Base-by-base conservation (phyloP, 2,888 invertebrate species). In the Protonemura montana region DNA sequence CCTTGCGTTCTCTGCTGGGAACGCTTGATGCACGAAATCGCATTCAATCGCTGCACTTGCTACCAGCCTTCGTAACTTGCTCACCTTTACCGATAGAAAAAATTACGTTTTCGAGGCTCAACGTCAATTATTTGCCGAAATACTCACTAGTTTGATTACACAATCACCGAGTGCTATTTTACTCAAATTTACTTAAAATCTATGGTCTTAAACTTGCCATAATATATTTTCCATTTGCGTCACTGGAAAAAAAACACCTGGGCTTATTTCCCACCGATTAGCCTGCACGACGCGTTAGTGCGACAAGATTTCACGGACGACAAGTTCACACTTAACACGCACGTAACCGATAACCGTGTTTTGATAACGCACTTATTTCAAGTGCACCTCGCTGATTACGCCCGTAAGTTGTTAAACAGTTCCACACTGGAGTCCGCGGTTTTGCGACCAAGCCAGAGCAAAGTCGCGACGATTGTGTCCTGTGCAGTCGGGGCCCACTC, bases 371-470 rank as follows among this genome's bases (percentile, higher is more conserved):
- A 28, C 30, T 21, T 6, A 35, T 35, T 35, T 10, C 35, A 35
- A 35, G 35, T 6, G 35, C 35, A 35, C 35, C 35, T 35, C 35
- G 35, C 35, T 10, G 35, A 35, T 35, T 35, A 78, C 85, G 13
- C 77, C 5, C 42, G 2, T 13, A 16, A 76, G 28, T 59, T 85
- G 59, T 27, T 2, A 21, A 16, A 16, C 59, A 13, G 1, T 10
- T 13, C 16, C 16, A 7, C 59, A 21, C 10, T 10, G 59, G 59
- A 59, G 59, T 21, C 59, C 59, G 59, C 42, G 27, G 41, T 76
- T 28, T 26, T 85, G 85, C 87, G 76, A 42, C 87, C 76, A 41
- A 30, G 81, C 85, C 30, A 5, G 25, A 76, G 29, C 25, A 42
- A 10, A 25, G 85, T 81, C 77, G 76, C 81, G 81, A 21, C 82